Percentiles rank a stretch among this genome's conserved stretches.
phyloP scores from a whole-genome alignment of 1,140 invertebrate species.

The Leptinotarsa texana region DNA sequence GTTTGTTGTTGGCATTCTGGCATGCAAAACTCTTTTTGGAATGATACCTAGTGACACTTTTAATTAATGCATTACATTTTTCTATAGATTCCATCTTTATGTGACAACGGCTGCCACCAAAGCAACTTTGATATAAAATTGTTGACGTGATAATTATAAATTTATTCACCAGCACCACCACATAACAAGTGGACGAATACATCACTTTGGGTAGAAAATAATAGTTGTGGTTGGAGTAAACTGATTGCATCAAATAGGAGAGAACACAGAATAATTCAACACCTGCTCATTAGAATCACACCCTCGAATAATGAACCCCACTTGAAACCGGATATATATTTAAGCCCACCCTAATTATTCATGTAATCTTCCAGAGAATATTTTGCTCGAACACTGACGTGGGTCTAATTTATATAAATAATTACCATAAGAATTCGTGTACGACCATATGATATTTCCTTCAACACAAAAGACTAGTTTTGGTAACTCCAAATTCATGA shows the following conservation, averaged over 20 bases:
- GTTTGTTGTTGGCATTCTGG: too few species aligned
- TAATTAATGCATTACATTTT: too few species aligned
- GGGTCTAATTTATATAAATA: neutral
- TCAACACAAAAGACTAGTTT: neutral
- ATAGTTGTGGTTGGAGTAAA: neutral
- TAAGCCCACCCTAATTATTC: neutral
- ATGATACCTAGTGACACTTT: too few species aligned
- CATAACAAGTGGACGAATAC: too few species aligned
- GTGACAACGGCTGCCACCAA: too few species aligned
- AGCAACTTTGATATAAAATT: too few species aligned
- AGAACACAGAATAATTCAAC: neutral
- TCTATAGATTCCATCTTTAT: too few species aligned
- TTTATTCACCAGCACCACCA: neutral
- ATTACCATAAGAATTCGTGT: neutral
- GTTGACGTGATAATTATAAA: neutral
- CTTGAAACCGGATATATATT: neutral
- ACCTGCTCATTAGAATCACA: neutral
- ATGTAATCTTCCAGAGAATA: neutral
- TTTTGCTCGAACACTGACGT: neutral
- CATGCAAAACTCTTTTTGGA: too few species aligned
- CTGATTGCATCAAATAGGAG: neutral
- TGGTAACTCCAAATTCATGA: neutral
- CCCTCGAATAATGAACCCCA: neutral
- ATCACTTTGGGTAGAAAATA: neutral
- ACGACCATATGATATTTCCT: neutral